A percentile compares a stretch with the other conserved stretches of the same genome.
Evolutionary conservation across 1,140 invertebrate species (phyloP).

Genomic region (Caerostris darwini): DNA sequence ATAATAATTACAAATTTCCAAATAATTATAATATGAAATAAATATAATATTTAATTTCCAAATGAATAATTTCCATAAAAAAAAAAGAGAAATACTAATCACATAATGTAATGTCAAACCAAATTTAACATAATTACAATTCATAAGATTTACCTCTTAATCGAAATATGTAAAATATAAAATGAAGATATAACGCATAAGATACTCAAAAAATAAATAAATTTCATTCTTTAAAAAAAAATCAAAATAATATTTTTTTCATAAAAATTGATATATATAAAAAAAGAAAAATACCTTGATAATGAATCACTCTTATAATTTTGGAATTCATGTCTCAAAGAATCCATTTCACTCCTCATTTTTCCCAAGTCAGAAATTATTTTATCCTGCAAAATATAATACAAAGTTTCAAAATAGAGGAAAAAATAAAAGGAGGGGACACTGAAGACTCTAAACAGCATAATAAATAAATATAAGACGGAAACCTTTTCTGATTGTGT

Average conservation of each 20-base stretch:
- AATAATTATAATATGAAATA: too few species aligned
- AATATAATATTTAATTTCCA: too few species aligned
- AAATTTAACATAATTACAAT: too few species aligned
- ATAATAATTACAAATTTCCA: too few species aligned
- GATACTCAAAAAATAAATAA: not conserved
- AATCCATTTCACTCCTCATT: conserved; percentile 93
- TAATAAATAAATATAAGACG: not conserved
- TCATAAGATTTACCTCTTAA: too few species aligned
- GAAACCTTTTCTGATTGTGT: conserved; percentile 92
- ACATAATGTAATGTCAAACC: too few species aligned
- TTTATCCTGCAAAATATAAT: conserved; percentile 84
- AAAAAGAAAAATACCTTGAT: conserved; percentile 54
- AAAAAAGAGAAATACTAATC: too few species aligned
- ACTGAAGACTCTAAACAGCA: not conserved
- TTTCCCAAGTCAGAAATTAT: conserved; percentile 94
- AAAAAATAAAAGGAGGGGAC: not conserved
- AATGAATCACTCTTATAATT: conserved; percentile 78
- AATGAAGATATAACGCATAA: too few species aligned
- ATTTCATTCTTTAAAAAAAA: not conserved
- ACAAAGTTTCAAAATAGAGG: not conserved
- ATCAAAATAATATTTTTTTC: not conserved
- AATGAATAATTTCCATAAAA: too few species aligned
- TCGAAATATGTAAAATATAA: too few species aligned
- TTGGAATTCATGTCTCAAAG: conserved; percentile 86
- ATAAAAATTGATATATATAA: not conserved